A percentile compares a stretch with the other conserved stretches of the same genome.
phyloP scores from a whole-genome alignment of 2,797 vertebrate species.

The Pachyuromys duprasi region DNA sequence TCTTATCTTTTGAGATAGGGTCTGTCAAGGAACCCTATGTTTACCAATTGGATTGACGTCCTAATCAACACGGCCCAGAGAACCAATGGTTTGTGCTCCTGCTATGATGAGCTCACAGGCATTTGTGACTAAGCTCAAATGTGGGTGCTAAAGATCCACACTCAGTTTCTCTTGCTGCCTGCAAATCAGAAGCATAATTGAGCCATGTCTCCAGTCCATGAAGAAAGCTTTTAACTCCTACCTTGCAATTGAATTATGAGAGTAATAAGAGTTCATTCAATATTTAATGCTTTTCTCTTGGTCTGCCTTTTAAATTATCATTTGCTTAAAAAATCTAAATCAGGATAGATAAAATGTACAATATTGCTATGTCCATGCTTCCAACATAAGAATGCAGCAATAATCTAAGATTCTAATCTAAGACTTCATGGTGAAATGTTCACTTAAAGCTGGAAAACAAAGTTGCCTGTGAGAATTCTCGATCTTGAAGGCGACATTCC shows the following conservation, averaged over 20 bases:
- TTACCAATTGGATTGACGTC: too few relatives aligned
- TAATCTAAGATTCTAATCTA: constrained; percentile 6
- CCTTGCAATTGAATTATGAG: not conserved
- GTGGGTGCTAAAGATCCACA: not conserved
- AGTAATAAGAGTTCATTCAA: not conserved
- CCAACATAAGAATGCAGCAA: not conserved
- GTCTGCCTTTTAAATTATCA: not conserved
- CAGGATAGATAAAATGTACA: not conserved
- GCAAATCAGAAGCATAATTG: not conserved
- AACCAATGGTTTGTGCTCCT: not conserved
- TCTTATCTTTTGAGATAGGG: not conserved
- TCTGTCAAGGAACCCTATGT: not conserved
- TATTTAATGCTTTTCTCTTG: constrained; percentile 28
- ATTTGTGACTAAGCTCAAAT: not conserved
- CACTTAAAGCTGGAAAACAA: not conserved
- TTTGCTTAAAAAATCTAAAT: constrained; percentile 23
- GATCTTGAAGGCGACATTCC: constrained; percentile 8
- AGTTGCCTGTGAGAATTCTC: not conserved
- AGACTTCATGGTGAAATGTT: not conserved
- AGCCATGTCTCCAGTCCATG: not conserved
- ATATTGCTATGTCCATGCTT: not conserved
- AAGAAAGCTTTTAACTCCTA: not conserved
- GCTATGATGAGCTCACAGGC: not conserved
- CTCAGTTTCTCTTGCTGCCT: not conserved
- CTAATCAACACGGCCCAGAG: not conserved